Percentiles rank a stretch among this genome's conserved stretches.
phyloP scores from a whole-genome alignment of 2,888 invertebrate species.

The Minunthozetes semirufus region DNA sequence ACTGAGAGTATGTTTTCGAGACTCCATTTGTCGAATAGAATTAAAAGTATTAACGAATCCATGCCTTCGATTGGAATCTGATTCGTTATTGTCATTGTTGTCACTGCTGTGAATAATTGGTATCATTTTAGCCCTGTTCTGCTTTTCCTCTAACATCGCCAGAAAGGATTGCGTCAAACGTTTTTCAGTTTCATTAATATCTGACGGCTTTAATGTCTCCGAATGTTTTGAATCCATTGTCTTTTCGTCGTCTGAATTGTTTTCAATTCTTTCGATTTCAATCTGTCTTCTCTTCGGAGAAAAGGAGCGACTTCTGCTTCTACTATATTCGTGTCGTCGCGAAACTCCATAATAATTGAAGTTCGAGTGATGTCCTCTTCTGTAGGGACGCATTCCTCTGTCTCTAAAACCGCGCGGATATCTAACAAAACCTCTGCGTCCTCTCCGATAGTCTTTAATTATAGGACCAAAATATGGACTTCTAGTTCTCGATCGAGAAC shows the following conservation, averaged over 20 bases:
- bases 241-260: conserved; percentile 11
- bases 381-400: neutral
- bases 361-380: conserved; percentile 5
- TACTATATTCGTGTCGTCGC: neutral
- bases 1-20: neutral
- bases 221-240: neutral
- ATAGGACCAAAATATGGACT: conserved; percentile 4
- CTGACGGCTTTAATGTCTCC: conserved; percentile 31
- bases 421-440: conserved; percentile 21
- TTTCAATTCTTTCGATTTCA: neutral
- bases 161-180: conserved; percentile 33
- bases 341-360: neutral
- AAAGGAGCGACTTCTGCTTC: neutral
- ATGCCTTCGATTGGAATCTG: neutral
- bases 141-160: conserved; percentile 36
- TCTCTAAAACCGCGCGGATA: conserved; percentile 17
- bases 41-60: conserved; percentile 35
- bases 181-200: conserved; percentile 35
- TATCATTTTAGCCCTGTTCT: neutral
- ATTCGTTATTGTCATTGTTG: neutral
- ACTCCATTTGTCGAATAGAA: neutral
- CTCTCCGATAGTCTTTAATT: conserved; percentile 18
- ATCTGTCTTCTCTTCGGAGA: neutral
- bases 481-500: neutral
- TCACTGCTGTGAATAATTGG: neutral